Conservation (phyloP, 2,888 invertebrate species). For the Yponomeuta evonymella region DNA sequence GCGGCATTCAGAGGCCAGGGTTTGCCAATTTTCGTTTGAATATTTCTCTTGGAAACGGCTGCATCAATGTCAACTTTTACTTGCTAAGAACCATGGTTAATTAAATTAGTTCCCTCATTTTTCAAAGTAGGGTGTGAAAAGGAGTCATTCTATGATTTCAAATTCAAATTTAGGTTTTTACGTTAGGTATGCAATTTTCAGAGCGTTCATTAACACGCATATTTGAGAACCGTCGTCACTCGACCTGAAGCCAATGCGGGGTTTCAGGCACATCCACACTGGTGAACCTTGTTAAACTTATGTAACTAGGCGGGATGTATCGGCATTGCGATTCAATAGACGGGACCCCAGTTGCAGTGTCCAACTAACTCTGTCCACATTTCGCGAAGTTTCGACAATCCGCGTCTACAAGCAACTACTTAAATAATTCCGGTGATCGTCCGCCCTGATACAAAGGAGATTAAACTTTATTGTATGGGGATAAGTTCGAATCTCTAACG, state of each 20-base stretch:
- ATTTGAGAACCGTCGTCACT: no score
- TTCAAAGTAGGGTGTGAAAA: no score
- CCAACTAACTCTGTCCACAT: constrained; percentile 1
- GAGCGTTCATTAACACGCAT: no score
- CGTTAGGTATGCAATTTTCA: no score
- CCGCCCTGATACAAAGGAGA: background rate
- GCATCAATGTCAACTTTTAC: no score
- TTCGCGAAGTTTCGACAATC: background rate
- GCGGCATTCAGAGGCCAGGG: background rate
- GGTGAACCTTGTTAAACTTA: background rate
- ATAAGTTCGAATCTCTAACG: background rate
- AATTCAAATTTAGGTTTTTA: no score
- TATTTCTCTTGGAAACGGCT: no score
- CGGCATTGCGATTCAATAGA: background rate
- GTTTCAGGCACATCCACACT: background rate
- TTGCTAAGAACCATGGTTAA: background rate
- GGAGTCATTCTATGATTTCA: no score
- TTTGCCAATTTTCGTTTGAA: background rate
- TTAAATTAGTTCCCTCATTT: background rate
- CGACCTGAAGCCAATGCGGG: no score
- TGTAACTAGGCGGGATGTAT: background rate
- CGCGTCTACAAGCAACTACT: background rate
- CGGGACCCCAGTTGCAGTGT: background rate
- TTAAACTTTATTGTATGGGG: background rate
- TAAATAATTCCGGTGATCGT: background rate